Base-by-base conservation (phyloP, 1,140 invertebrate genomes). In the Monochamus saltuarius region DNA sequence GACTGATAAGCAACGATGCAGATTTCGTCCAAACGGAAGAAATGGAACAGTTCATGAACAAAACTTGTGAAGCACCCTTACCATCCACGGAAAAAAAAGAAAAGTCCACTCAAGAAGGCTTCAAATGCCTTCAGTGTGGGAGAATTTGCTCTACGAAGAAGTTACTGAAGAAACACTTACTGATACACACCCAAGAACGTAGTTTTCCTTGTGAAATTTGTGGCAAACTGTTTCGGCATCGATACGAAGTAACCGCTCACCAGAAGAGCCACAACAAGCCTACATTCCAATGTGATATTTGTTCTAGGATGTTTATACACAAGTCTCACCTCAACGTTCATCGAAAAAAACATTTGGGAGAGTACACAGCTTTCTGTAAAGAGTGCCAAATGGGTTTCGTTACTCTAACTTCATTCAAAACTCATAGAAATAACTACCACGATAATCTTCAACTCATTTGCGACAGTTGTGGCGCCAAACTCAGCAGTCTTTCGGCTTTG, bases 261-360 rank as follows among this genome's bases (percentile, higher is more conserved):
- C 38, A 45, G 19, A 57, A 59, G 2, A 46, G 53, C 7, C 71
- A 72, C 46, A 50, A 62, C 8, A 61, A 73, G n/a, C 74, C 75
- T 13, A 59, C 61, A 7, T 74, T 64, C 56, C 64, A 69, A 16
- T 77, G 75, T 39, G 65, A 74, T 11, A 57, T 74, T 8, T 76
- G 75, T 36, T 60, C 66, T 0, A 85, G 86, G 59, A 81, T 83
- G 8, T 93, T 92, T 68, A 87, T 84, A 4, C 81, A 89, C 1
- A 81, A 84, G 19, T 84, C 85, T 0, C 80, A 89, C 61, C 75
- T 90, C 50, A 84, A 84, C 4, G 82, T 82, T 10, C 89, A 91
- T 67, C 74, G 82, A 4, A 78, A 84, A 34, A 83, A 84, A 16
- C 83, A 86, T 56, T 80, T 82, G 11, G 80, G 81, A 17, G 81